These are phyloP conservation scores for Myiozetetes cayanensis DNA, from an alignment of 2,113 vertebrate species.

Conservation along the genomic window DNA sequence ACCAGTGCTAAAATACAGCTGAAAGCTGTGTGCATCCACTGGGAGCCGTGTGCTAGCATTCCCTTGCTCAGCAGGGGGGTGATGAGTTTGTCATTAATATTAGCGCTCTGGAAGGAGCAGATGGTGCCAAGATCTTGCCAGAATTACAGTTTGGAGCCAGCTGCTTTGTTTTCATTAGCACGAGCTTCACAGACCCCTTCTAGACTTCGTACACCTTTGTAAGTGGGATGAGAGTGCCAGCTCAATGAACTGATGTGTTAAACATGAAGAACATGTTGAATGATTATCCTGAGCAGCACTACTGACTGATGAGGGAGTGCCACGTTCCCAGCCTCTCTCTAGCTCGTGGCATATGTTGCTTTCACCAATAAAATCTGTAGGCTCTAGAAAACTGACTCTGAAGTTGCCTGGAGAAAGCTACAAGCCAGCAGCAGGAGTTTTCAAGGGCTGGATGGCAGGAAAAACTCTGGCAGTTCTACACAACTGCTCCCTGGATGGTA, in stretches of 20 bases:
- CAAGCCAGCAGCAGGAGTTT: not conserved
- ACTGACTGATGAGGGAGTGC: constrained; percentile 12
- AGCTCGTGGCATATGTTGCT: constrained; percentile 3
- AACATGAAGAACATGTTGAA: constrained; percentile 10
- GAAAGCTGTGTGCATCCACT: not conserved
- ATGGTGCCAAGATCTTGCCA: constrained; percentile 31
- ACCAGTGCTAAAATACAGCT: not conserved
- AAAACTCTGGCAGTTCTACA: not conserved
- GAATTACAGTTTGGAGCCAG: constrained; percentile 13
- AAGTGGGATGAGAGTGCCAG: constrained; percentile 7
- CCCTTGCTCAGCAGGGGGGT: not conserved
- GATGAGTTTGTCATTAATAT: constrained; percentile 58
- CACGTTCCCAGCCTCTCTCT: not conserved
- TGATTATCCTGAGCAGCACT: not conserved
- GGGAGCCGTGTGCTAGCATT: not conserved
- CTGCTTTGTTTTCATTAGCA: constrained; percentile 11
- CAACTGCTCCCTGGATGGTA: not conserved
- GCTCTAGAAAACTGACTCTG: not conserved
- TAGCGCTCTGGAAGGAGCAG: constrained; percentile 31
- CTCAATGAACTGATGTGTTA: constrained; percentile 32
- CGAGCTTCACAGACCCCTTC: not conserved
- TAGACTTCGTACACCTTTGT: constrained; percentile 32
- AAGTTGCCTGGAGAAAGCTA: not conserved
- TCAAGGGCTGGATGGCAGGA: not conserved
- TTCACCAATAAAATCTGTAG: not conserved